Evolutionary conservation across 2,888 invertebrate genomes (phyloP).

Genomic region (Pachydiplax longipennis): DNA sequence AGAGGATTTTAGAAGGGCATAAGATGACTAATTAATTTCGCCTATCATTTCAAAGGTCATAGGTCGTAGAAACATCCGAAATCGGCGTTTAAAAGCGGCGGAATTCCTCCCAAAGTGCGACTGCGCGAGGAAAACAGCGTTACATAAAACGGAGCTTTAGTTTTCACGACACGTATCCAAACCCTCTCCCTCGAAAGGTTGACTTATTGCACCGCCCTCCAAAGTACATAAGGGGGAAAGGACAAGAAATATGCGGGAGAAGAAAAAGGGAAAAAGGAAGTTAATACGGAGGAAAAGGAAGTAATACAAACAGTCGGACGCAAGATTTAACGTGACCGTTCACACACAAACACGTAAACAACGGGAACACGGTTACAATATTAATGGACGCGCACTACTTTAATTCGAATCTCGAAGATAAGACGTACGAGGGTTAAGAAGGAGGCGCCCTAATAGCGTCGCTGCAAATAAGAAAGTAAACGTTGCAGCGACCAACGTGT

Average conservation of each 20-base stretch:
- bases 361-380: too few species aligned
- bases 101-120: not conserved
- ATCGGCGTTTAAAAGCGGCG: not conserved
- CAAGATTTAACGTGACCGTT: too few species aligned
- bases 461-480: too few species aligned
- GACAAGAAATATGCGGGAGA: not conserved
- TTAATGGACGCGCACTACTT: too few species aligned
- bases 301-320: not conserved
- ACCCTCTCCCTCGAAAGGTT: not conserved
- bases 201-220: slow-evolving; percentile 10
- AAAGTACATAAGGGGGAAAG: not conserved
- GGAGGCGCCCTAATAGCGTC: too few species aligned
- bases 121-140: not conserved
- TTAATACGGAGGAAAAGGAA: not conserved
- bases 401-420: too few species aligned
- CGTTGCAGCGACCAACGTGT: too few species aligned
- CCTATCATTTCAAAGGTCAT: not conserved
- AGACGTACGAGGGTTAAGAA: too few species aligned
- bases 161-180: not conserved
- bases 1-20: too few species aligned
- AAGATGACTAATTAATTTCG: not conserved
- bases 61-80: not conserved
- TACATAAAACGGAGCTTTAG: not conserved
- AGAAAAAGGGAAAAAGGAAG: not conserved
- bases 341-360: too few species aligned